Evolutionary conservation across 2,113 vertebrate genomes (phyloP), one percentile per base, ranked within the genome.

Genomic region (Mirounga angustirostris): DNA sequence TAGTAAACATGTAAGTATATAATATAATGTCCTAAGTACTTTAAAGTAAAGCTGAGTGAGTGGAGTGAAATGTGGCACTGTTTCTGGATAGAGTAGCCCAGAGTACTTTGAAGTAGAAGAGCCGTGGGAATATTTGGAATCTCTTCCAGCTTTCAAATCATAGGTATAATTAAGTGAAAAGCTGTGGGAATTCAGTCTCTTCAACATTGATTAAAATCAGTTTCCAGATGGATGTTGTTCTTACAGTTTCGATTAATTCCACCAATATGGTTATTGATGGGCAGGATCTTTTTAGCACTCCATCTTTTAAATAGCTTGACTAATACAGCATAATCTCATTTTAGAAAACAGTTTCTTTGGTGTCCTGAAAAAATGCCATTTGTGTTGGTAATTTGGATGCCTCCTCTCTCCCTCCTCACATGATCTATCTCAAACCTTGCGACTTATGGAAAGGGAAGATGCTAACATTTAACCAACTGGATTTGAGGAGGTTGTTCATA

Each of bases 191-290:
- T 71, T 93, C 61, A 56, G 0, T 54, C n/a, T 96, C 81, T 89
- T 96, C 78, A 15, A 58, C 63, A 73, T 5, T 85, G 82, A 86
- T 95, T 94, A 61, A 91, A 74, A 78, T 93, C 24, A 24, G 50
- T 94, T 98, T 83, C 86, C 40, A 81, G 84, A 91, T 74, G 91
- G 83, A 79, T 82, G 50, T 52, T 92, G 71, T 89, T 83, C 81
- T 90, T 69, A 81, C 0, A 28, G 54, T 91, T 91, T 95, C 2
- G 0, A 33, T 97, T 82, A 59, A 36, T 95, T 95, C 93, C 65
- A 85, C 58, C 28, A 36, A 0, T 56, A 10, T 36, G 73, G 73
- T 90, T 81, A 3, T 90, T 36, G 85, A 91, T 50, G 88, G 95
- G 52, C 65, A 88, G 18, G 54, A 69, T 83, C 71, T 82, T 74